Evolutionary conservation across 1,140 invertebrate species (phyloP).

Genomic region (Drosophila sucinea): DNA sequence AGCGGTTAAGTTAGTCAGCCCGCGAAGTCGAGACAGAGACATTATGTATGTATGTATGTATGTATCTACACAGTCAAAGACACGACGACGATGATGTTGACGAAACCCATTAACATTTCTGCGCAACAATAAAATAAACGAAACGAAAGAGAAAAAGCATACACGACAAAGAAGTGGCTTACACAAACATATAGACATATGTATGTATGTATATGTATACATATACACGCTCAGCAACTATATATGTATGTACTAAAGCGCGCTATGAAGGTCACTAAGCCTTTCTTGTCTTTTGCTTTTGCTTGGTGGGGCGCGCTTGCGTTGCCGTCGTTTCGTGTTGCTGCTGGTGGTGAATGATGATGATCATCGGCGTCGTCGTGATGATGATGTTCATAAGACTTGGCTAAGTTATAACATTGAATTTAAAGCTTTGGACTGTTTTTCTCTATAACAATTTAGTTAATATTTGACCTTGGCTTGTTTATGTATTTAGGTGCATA

Average conservation of each 20-base stretch:
- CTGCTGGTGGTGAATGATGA: conserved; percentile 47
- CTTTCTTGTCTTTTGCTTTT: conserved; percentile 70
- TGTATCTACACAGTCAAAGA: background rate
- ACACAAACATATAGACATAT: conserved; percentile 37
- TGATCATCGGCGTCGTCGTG: conserved; percentile 43
- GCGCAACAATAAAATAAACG: conserved; percentile 61
- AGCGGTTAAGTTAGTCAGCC: conserved; percentile 54
- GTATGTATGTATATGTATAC: background rate
- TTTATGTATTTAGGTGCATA: conserved; percentile 59
- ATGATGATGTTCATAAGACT: conserved; percentile 66
- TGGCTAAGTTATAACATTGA: conserved; percentile 52
- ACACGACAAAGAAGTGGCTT: conserved; percentile 51
- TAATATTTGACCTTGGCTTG: conserved; percentile 67
- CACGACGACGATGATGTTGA: conserved; percentile 17
- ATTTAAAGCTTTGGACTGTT: conserved; percentile 57
- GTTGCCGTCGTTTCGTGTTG: conserved; percentile 48
- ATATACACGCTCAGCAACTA: background rate
- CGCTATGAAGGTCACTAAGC: conserved; percentile 79
- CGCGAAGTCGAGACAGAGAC: conserved; percentile 17
- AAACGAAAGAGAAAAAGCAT: conserved; percentile 56
- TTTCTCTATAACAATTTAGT: conserved; percentile 72
- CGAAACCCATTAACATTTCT: conserved; percentile 59
- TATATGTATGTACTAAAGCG: conserved; percentile 53
- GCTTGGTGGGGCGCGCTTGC: conserved; percentile 42
- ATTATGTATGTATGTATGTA: conserved; percentile 43